Evolutionary conservation across 1,140 invertebrate species (phyloP).

Genomic region (Belonocnema kinseyi): DNA sequence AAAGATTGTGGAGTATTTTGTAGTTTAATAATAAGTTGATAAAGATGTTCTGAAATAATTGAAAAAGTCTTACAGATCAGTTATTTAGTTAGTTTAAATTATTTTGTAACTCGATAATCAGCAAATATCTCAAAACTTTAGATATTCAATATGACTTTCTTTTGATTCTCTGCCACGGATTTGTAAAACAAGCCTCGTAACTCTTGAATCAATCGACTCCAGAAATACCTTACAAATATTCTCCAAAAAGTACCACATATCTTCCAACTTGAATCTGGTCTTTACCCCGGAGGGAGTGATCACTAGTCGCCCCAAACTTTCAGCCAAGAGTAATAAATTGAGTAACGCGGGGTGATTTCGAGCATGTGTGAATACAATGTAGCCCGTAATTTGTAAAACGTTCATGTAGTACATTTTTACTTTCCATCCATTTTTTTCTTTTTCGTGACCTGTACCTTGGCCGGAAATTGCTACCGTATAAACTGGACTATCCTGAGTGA

Average conservation of each 20-base stretch:
- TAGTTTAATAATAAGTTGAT: too few species aligned
- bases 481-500: conserved; percentile 35
- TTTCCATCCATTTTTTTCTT: neutral
- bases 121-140: too few species aligned
- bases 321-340: conserved; percentile 8
- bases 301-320: neutral
- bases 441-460: conserved; percentile 6
- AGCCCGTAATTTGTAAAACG: conserved; percentile 37
- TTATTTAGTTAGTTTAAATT: too few species aligned
- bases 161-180: too few species aligned
- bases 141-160: too few species aligned
- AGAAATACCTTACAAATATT: neutral
- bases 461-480: conserved; percentile 22
- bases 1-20: neutral
- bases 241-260: neutral
- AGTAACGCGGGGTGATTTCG: neutral
- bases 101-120: too few species aligned
- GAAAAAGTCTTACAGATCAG: too few species aligned
- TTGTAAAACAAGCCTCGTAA: too few species aligned
- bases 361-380: conserved; percentile 31
- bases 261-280: neutral
- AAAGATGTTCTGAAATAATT: too few species aligned
- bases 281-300: neutral
- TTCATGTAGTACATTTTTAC: conserved; percentile 28
- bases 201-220: too few species aligned